Conservation (phyloP, 2,797 vertebrate species). For the Paedocypris micromegethes region DNA sequence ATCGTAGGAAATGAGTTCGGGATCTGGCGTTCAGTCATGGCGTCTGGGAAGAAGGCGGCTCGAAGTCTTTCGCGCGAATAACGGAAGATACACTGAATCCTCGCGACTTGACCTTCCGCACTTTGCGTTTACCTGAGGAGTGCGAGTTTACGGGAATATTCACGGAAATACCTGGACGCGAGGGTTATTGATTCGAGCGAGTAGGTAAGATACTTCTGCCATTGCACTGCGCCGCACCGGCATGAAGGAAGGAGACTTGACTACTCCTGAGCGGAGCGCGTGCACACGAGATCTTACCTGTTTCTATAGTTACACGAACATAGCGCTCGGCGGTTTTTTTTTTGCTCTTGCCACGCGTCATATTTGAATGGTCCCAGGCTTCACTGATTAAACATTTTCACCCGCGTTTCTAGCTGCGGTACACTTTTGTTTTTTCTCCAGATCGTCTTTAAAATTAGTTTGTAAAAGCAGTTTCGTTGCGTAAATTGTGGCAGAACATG, state of each 20-base stretch:
- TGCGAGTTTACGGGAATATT: not conserved
- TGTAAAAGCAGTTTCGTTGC: no score
- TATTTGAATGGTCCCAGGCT: not conserved
- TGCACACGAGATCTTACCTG: not conserved
- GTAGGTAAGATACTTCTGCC: conserved; percentile 13
- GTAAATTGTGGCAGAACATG: no score
- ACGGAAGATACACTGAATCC: not conserved
- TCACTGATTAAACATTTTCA: no score
- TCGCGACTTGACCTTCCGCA: not conserved
- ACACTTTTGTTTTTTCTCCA: no score
- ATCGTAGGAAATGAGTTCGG: conserved; percentile 4
- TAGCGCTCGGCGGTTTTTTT: not conserved
- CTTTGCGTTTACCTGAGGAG: not conserved
- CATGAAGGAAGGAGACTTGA: not conserved
- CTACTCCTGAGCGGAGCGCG: not conserved
- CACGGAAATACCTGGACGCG: not conserved
- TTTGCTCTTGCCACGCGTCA: conserved; percentile 27
- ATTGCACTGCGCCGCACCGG: not conserved
- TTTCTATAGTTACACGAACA: conserved; percentile 13
- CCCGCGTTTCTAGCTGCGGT: no score
- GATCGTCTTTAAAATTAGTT: no score
- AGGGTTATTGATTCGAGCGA: not conserved
- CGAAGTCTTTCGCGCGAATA: conserved; percentile 14
- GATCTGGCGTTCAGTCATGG: conserved; percentile 41
- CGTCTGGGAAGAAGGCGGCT: conserved; percentile 31